Conservation (phyloP, 2,888 invertebrate genomes). For the Clusia tigrina region DNA sequence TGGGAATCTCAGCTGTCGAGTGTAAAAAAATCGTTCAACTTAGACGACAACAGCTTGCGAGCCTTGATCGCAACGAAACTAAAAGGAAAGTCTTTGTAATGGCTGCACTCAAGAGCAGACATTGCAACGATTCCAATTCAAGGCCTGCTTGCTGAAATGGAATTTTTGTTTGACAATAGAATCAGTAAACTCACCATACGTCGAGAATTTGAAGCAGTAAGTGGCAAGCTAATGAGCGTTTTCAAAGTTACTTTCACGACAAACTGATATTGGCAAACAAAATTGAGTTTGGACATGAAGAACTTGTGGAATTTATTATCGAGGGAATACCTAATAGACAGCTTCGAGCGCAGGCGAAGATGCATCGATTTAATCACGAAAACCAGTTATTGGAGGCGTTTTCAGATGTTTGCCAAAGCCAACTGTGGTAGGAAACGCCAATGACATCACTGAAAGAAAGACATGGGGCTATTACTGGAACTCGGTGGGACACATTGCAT, state of each 20-base stretch:
- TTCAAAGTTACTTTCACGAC: constrained; percentile 16
- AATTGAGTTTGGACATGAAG: constrained; percentile 14
- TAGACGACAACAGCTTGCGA: too few relatives aligned
- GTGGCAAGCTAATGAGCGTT: constrained; percentile 13
- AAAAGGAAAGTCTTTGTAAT: constrained; percentile 13
- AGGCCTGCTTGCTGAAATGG: constrained; percentile 5
- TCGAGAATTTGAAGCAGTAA: constrained; percentile 23
- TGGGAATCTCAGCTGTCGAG: too few relatives aligned
- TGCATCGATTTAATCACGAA: constrained; percentile 22
- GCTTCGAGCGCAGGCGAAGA: constrained; percentile 12
- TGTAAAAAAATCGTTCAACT: too few relatives aligned
- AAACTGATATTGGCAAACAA: constrained; percentile 21
- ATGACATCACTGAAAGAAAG: background rate
- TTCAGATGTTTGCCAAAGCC: too few relatives aligned
- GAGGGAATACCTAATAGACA: constrained; percentile 22
- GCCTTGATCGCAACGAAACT: too few relatives aligned
- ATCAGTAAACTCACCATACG: too few relatives aligned
- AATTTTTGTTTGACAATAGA: constrained; percentile 14
- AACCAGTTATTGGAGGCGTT: too few relatives aligned
- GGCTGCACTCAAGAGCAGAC: too few relatives aligned
- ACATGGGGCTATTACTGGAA: too few relatives aligned
- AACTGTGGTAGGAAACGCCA: background rate
- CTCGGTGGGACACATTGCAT: constrained; percentile 15
- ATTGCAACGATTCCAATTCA: background rate
- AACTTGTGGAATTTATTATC: constrained; percentile 22